Base-by-base conservation (phyloP, 2,888 invertebrate species). In the Drosophila monieri region DNA sequence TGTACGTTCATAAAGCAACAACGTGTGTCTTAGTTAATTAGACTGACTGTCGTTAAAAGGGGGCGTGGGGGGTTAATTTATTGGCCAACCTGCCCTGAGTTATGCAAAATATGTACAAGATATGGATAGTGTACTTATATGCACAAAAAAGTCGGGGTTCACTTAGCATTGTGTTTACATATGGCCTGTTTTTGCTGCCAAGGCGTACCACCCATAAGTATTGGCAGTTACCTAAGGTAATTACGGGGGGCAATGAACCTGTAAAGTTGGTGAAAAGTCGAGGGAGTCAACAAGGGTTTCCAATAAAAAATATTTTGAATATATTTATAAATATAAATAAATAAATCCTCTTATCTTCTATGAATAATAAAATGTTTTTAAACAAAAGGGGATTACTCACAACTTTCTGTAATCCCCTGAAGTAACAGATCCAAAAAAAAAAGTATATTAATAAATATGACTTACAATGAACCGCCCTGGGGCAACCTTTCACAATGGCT, bases 401-500 rank as follows among this genome's bases (percentile, higher is more conserved):
- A 62, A 44, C 35, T 64, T 37, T 27, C 18, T 23, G 8, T 32
- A 48, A 9, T 21, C 14, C 15, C 4, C n/a, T n/a, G 12, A 39
- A n/a, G 58, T 25, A n/a, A 18, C 27, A 37, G 21, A 41, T 21
- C 9, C 25, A 39, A 21, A 18, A 23, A 14, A 48, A 69, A 39
- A 25, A 56, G 18, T 14, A 18, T 30, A 58, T 14, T 27, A 44
- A n/a, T 46, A 41, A 49, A 21, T 32, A 58, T 62, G 55, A 57
- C 73, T 67, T 55, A 51, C 39, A 43, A 56, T 58, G 64, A 44
- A 43, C 47, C 35, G 49, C 57, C 56, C 61, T 62, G 48, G 47
- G 41, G 56, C 64, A 74, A 67, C 84, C 77, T 80, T 86, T 83
- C 77, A 84, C 80, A 73, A 76, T 55, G 51, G 52, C 6, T 39